Conservation (phyloP, 2,797 vertebrate species). For the Clarias fuscus region DNA sequence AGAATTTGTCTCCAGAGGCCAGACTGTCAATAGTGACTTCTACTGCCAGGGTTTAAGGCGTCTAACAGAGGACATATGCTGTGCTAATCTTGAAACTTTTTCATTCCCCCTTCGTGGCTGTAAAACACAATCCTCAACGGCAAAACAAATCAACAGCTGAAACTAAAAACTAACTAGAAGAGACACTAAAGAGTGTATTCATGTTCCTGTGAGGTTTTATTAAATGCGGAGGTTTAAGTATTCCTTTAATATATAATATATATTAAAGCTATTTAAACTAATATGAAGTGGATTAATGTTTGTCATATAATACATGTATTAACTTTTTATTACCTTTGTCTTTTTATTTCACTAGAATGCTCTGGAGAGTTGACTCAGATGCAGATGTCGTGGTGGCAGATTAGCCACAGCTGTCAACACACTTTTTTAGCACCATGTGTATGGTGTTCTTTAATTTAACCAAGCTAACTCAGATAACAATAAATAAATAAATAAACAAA, state of each 20-base stretch:
- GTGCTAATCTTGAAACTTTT: no score
- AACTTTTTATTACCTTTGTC: background rate
- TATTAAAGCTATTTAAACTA: background rate
- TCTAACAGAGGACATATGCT: no score
- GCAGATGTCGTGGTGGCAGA: conserved; percentile 28
- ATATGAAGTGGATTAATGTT: background rate
- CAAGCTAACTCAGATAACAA: background rate
- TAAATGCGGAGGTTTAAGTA: background rate
- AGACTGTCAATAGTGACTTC: no score
- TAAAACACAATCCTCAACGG: background rate
- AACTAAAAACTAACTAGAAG: background rate
- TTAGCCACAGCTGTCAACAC: conserved; percentile 11
- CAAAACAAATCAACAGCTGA: conserved; percentile 18
- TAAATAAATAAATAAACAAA: no score
- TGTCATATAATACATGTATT: background rate
- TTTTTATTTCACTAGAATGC: background rate
- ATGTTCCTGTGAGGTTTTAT: background rate
- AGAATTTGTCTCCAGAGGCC: no score
- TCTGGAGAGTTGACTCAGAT: background rate
- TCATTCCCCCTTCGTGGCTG: no score
- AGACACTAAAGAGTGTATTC: background rate
- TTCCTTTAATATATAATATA: no score
- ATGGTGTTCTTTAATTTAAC: background rate
- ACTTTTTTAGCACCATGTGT: background rate
- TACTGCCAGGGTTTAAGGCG: no score